These are phyloP conservation scores for Lycaon pictus DNA, from an alignment of 2,113 vertebrate genomes.

Conservation along the genomic window DNA sequence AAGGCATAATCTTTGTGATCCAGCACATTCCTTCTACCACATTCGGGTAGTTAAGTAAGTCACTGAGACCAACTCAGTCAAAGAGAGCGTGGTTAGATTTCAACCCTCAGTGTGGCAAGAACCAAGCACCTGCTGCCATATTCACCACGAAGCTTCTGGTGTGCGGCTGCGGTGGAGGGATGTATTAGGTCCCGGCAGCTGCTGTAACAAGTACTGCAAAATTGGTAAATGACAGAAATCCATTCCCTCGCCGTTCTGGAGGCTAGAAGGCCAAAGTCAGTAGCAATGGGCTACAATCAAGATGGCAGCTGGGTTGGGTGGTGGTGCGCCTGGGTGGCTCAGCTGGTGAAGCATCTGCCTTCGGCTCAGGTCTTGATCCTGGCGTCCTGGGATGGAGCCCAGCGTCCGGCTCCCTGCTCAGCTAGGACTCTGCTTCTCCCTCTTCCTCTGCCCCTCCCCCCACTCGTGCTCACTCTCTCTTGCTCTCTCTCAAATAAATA, in stretches of 20 bases:
- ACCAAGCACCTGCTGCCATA: background rate
- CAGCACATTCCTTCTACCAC: background rate
- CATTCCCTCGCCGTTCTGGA: background rate
- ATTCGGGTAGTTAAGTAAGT: background rate
- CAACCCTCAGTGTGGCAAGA: background rate
- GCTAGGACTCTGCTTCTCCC: no score
- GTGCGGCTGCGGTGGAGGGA: accelerated
- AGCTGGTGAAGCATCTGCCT: no score
- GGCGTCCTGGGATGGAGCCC: no score
- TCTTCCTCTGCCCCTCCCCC: no score
- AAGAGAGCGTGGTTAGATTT: background rate
- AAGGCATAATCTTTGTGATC: background rate
- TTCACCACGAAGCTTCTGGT: background rate
- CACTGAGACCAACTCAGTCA: background rate
- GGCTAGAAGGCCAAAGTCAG: background rate
- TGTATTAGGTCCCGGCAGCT: background rate
- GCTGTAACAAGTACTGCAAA: background rate
- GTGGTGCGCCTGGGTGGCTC: no score
- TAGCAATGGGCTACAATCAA: background rate
- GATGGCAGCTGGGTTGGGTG: background rate
- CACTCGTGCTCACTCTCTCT: no score
- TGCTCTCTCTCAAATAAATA: no score
- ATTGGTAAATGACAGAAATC: background rate
- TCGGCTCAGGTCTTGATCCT: no score
- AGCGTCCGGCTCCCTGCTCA: no score